Percentiles rank a stretch among this genome's conserved stretches.
phyloP scores from a whole-genome alignment of 2,113 vertebrate species.

The Eolophus roseicapilla region DNA sequence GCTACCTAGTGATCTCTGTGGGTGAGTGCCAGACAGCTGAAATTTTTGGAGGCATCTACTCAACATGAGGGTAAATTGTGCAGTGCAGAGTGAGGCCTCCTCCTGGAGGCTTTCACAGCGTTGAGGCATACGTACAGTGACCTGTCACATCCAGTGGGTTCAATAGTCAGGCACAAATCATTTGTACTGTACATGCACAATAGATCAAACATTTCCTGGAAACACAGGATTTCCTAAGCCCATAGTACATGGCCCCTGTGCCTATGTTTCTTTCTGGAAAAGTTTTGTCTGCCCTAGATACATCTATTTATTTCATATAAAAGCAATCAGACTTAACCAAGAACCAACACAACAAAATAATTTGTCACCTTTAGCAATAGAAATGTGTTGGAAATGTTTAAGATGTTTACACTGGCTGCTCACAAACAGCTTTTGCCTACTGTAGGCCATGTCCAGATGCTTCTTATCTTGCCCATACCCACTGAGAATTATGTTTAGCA shows the following conservation, averaged over 20 bases:
- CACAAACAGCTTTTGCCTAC: background rate
- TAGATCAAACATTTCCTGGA: background rate
- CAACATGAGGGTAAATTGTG: background rate
- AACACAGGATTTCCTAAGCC: background rate
- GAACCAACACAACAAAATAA: background rate
- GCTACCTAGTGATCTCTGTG: background rate
- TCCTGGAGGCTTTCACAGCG: background rate
- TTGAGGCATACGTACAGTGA: background rate
- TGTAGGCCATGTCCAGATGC: background rate
- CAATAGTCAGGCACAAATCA: background rate
- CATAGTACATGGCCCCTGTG: fast-evolving
- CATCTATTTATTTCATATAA: background rate
- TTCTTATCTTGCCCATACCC: background rate
- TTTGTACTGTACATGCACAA: background rate
- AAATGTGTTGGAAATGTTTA: background rate
- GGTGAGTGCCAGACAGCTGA: background rate
- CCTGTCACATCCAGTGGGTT: background rate
- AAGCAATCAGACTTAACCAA: background rate
- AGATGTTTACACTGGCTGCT: background rate
- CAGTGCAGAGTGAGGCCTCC: background rate
- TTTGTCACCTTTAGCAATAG: background rate
- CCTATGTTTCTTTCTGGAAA: background rate
- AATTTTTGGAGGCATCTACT: background rate
- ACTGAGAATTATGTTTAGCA: background rate
- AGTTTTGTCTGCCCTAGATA: background rate